A percentile compares a stretch with the other conserved stretches of the same genome.
phyloP scores from a whole-genome alignment of 2,888 invertebrate genomes.

The Tuberolachnus salignus region DNA sequence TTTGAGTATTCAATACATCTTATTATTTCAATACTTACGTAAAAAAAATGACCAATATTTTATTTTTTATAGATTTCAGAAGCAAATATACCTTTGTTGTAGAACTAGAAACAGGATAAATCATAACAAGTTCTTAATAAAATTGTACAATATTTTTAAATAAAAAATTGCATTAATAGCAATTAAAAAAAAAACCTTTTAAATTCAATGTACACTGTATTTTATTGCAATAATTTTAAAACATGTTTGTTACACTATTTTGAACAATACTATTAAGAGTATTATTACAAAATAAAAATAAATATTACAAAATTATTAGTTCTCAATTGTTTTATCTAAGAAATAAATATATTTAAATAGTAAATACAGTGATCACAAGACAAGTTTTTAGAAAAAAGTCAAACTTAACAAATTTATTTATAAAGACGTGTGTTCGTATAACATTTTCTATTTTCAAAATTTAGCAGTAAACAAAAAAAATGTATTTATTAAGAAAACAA shows the following conservation, averaged over 20 bases:
- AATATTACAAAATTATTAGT: slow-evolving; percentile 39
- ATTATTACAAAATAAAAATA: slow-evolving; percentile 44
- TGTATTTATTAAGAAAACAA: slow-evolving; percentile 38
- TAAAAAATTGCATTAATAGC: not conserved
- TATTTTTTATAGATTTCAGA: not conserved
- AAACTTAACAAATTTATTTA: slow-evolving; percentile 53
- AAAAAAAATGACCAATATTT: not conserved
- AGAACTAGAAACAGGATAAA: not conserved
- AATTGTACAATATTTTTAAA: not conserved
- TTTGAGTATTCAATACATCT: not conserved
- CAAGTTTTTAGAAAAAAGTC: slow-evolving; percentile 39
- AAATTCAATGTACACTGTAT: slow-evolving; percentile 42
- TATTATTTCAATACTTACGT: not conserved
- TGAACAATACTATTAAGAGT: slow-evolving; percentile 34
- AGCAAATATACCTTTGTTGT: too few species aligned
- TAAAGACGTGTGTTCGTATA: slow-evolving; percentile 42
- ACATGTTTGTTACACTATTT: slow-evolving; percentile 30
- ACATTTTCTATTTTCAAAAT: slow-evolving; percentile 46
- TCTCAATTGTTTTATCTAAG: slow-evolving; percentile 41
- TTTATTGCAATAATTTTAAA: slow-evolving; percentile 50
- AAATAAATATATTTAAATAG: slow-evolving; percentile 43
- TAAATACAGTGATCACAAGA: slow-evolving; percentile 55
- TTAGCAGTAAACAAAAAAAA: slow-evolving; percentile 40
- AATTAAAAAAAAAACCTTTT: not conserved
- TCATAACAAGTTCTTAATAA: not conserved